phyloP scores from a whole-genome alignment of 1,140 invertebrate species.

The Neodiprion pinetum region DNA sequence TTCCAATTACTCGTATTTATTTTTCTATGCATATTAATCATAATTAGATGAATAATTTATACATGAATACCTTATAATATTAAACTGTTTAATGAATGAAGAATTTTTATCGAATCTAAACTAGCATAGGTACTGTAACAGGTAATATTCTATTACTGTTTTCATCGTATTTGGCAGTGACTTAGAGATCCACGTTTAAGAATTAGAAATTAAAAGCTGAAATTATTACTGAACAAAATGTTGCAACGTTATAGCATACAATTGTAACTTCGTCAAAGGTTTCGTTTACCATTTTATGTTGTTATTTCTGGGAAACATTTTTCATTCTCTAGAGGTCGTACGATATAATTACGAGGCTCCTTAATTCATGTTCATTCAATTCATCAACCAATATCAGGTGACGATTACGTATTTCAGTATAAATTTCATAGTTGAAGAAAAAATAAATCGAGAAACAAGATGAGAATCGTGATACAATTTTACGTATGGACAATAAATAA shows the following conservation, averaged over 20 bases:
- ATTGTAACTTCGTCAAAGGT: background rate
- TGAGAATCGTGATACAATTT: background rate
- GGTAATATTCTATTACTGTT: background rate
- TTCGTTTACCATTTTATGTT: no score
- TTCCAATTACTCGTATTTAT: background rate
- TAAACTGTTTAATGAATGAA: background rate
- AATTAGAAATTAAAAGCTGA: background rate
- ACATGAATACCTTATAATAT: conserved; percentile 1
- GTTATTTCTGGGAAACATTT: background rate
- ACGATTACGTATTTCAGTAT: no score
- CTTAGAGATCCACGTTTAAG: background rate
- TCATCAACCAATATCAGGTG: background rate
- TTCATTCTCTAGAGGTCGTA: background rate
- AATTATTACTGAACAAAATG: background rate
- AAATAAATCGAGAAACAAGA: background rate
- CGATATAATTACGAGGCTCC: background rate
- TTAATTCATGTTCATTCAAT: background rate
- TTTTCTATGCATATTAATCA: background rate
- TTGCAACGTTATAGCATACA: background rate
- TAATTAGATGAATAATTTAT: conserved; percentile 6
- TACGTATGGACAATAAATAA: background rate
- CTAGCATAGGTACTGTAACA: background rate
- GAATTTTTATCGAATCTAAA: background rate
- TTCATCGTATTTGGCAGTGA: background rate
- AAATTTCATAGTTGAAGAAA: no score